Conservation (phyloP, 2,888 invertebrate genomes). For the Eupeodes latifasciatus region DNA sequence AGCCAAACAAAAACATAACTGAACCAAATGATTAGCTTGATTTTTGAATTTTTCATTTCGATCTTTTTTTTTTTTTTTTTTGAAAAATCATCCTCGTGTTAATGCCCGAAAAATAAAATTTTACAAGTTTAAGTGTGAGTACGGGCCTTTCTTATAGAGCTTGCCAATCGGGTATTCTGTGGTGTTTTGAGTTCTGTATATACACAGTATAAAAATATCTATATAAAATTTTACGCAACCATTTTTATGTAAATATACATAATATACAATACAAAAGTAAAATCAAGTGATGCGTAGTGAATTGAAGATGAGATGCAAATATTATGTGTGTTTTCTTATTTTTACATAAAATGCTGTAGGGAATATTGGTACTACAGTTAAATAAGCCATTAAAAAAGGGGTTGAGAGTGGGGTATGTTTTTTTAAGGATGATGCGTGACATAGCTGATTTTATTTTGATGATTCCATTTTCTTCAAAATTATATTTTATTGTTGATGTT, state of each 20-base stretch:
- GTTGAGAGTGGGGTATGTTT: too few species aligned
- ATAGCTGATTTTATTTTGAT: too few species aligned
- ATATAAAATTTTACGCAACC: neutral
- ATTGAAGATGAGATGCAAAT: conserved; percentile 12
- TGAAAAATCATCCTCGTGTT: neutral
- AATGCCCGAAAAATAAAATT: neutral
- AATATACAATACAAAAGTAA: conserved; percentile 8
- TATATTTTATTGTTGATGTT: too few species aligned
- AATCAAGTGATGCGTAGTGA: conserved; percentile 14
- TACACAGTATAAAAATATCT: neutral
- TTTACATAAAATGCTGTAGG: neutral
- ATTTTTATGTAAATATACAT: conserved; percentile 1
- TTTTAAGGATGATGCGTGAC: too few species aligned
- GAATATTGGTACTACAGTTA: neutral
- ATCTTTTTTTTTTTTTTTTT: too few species aligned
- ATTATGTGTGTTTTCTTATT: neutral
- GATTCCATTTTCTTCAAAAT: too few species aligned
- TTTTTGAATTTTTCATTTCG: conserved; percentile 15
- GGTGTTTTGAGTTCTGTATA: too few species aligned
- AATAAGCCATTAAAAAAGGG: too few species aligned
- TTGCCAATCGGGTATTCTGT: neutral
- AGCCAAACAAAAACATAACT: conserved; percentile 30
- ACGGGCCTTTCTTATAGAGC: conserved; percentile 10
- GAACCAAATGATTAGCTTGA: conserved; percentile 52
- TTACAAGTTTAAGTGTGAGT: neutral